These are phyloP conservation scores for Microctenopoma stevenorrisi DNA, from an alignment of 2,797 vertebrate species.

Conservation along the genomic window DNA sequence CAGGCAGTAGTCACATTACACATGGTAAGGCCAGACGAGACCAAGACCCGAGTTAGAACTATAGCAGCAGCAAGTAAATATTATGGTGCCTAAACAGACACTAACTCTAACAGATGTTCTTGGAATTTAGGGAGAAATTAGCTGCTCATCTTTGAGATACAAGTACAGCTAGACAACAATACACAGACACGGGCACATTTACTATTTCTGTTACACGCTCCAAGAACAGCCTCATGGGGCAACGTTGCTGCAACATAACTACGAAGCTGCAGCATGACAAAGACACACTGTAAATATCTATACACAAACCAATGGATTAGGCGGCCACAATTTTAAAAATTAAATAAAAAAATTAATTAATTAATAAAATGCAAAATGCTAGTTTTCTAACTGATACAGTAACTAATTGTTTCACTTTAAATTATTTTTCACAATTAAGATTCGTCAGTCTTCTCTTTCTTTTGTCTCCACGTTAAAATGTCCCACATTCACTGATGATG, in stretches of 20 bases:
- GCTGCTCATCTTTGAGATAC: conserved; percentile 24
- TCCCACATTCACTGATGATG: conserved; percentile 21
- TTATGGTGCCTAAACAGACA: conserved; percentile 50
- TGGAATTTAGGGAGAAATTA: conserved; percentile 27
- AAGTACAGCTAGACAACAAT: not conserved
- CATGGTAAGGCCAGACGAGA: conserved; percentile 33
- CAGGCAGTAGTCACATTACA: conserved; percentile 53
- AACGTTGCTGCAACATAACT: not conserved
- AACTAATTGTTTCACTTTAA: no score
- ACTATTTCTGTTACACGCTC: not conserved
- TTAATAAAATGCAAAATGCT: no score
- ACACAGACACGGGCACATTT: not conserved
- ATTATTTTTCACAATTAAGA: not conserved
- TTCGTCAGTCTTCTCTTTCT: not conserved
- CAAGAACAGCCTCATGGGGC: not conserved
- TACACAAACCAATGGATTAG: not conserved
- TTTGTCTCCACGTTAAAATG: not conserved
- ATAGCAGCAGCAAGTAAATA: conserved; percentile 55
- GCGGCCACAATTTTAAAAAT: not conserved
- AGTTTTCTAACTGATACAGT: not conserved
- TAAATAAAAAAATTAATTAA: no score
- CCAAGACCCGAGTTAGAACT: no score
- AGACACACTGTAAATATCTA: not conserved
- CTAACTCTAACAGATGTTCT: conserved; percentile 36
- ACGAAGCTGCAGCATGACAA: not conserved